phyloP scores from a whole-genome alignment of 92 coral and sea anemone species.

The Palythoa grandis region DNA sequence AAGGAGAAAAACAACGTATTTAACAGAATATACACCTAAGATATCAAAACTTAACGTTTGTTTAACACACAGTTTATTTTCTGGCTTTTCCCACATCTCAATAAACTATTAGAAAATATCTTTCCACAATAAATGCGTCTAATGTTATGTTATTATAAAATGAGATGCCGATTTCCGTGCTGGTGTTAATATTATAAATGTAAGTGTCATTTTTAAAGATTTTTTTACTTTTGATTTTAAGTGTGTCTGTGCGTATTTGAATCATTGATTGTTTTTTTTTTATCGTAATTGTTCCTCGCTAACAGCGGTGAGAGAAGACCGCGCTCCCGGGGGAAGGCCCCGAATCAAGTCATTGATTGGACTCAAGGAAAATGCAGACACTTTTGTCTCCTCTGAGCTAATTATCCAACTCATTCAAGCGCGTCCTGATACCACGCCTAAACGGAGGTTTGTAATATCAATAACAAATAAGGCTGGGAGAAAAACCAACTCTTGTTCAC shows the following conservation, averaged over 20 bases:
- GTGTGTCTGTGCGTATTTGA: background rate
- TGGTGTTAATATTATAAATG: no score
- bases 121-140: no score
- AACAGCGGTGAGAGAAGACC: slow-evolving; percentile 98
- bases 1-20: no score
- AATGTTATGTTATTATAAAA: no score
- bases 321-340: slow-evolving; percentile 98
- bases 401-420: slow-evolving; percentile 96
- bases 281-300: background rate
- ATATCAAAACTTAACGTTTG: no score
- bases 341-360: slow-evolving; percentile 83
- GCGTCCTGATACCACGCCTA: slow-evolving; percentile 91
- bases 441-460: slow-evolving; percentile 70
- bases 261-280: background rate
- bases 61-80: no score
- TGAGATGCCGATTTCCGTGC: no score
- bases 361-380: slow-evolving; percentile 92
- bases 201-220: no score
- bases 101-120: no score
- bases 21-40: no score
- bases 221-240: background rate
- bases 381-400: slow-evolving; percentile 94
- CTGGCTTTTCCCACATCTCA: no score
- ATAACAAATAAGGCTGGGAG: background rate
- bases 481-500: background rate